Evolutionary conservation across 2,797 vertebrate genomes (phyloP), one percentile per base, ranked within the genome.

Genomic region (Spatula clypeata): DNA sequence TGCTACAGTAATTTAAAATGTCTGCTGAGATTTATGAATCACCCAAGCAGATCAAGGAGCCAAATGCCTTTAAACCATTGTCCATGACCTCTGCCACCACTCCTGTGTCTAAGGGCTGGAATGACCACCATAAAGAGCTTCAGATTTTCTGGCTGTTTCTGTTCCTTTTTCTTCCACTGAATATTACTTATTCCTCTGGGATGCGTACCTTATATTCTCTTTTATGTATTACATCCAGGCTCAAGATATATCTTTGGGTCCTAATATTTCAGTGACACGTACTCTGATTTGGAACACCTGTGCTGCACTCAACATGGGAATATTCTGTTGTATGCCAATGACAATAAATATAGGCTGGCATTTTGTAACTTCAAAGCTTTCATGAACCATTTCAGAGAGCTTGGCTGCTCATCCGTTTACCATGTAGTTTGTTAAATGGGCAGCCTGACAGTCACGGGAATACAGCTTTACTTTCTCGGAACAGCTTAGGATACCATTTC

Each of bases 351-450:
- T 58, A 55, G 75, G 57, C 58, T 73, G 42, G 66, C 76, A 45
- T 88, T 91, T 89, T 84, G 55, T 73, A 86, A 79, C 58, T 70
- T 86, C 62, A 44, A 49, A 77, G 38, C 65, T 83, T 79, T 89
- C 38, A 5, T 12, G 42, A 90, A 79, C 79, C 34, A 10, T 79
- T 90, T 66, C 70, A 69, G 62, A 79, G 65, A 90, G 81, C 86
- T 72, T 74, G 94, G 88, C 72, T 87, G 74, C 86, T 84, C 93
- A 80, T 71, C 75, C 65, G 7, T 72, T 92, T 69, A 36, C 81
- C 69, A 40, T 0, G 2, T 69, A 66, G 62, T 69, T 64, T 79
- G 75, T 81, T 79, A 93, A 67, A 31, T 17, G 66, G 85, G 81
- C 79, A 95, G 70, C 72, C 72, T 79, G 79, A 88, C 85, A 91